phyloP scores from a whole-genome alignment of 2,888 invertebrate species.

The Hermodice carunculata region DNA sequence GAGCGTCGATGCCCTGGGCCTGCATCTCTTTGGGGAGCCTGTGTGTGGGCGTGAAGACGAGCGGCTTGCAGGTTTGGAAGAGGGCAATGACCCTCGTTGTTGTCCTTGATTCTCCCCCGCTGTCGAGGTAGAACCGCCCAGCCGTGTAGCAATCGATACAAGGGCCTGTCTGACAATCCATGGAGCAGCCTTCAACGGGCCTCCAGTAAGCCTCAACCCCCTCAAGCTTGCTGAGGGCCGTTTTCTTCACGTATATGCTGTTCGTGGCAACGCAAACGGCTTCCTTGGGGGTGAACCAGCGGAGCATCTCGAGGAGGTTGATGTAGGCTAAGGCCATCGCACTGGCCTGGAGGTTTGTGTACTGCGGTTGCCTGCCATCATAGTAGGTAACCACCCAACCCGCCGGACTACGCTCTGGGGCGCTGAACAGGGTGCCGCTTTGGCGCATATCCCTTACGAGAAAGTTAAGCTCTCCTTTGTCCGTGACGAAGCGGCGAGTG shows the following conservation, averaged over 20 bases:
- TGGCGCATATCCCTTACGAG: too few relatives aligned
- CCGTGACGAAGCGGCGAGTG: too few relatives aligned
- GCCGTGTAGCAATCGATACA: too few relatives aligned
- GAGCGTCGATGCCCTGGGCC: slow-evolving; percentile 2
- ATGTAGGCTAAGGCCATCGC: slow-evolving; percentile 8
- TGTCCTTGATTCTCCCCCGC: too few relatives aligned
- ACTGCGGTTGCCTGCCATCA: slow-evolving; percentile 14
- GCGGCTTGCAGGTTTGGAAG: slow-evolving; percentile 4
- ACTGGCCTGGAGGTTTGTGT: slow-evolving; percentile 2
- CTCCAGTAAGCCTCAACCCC: background rate
- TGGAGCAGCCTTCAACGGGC: too few relatives aligned
- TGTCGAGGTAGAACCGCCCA: too few relatives aligned
- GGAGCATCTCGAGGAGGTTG: slow-evolving; percentile 12
- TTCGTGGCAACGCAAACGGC: slow-evolving; percentile 10
- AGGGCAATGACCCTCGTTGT: too few relatives aligned
- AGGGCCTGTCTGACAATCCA: too few relatives aligned
- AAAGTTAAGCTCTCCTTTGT: too few relatives aligned
- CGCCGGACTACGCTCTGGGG: too few relatives aligned
- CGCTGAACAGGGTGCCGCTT: too few relatives aligned
- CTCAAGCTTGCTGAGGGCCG: slow-evolving; percentile 7
- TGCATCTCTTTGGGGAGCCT: slow-evolving; percentile 17
- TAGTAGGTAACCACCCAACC: slow-evolving; percentile 2
- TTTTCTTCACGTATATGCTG: slow-evolving; percentile 9
- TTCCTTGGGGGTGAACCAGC: background rate
- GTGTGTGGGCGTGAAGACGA: slow-evolving; percentile 9